phyloP scores from a whole-genome alignment of 2,797 vertebrate species.

The Ara ararauna region DNA sequence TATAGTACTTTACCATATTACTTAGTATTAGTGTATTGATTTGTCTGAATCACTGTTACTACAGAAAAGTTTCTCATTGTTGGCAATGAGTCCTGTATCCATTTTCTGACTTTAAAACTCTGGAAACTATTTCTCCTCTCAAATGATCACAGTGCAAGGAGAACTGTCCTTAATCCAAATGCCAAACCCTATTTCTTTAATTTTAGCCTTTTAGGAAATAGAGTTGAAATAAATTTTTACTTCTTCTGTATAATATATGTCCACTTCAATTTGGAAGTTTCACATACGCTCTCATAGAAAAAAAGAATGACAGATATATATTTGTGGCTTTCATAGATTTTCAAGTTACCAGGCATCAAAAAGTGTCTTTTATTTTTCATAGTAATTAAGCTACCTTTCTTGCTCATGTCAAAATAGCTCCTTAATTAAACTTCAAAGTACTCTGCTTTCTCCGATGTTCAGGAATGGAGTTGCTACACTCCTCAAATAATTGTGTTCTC shows the following conservation, averaged over 20 bases:
- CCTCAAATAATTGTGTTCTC: neutral
- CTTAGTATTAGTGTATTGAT: neutral
- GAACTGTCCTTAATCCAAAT: neutral
- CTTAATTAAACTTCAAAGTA: neutral
- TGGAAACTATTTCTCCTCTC: neutral
- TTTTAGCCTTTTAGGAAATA: neutral
- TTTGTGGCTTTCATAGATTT: neutral
- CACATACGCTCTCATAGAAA: neutral
- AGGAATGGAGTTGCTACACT: neutral
- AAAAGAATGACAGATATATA: neutral
- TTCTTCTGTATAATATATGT: neutral
- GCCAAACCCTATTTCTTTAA: neutral
- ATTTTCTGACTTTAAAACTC: neutral
- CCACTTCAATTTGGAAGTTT: neutral
- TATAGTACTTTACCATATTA: neutral
- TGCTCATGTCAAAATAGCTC: neutral
- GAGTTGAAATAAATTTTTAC: neutral
- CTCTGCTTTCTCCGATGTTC: neutral
- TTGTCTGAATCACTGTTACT: neutral
- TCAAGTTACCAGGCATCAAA: neutral
- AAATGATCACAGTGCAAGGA: neutral
- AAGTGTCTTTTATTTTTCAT: neutral
- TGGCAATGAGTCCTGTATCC: neutral
- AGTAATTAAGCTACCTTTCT: neutral
- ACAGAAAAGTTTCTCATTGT: neutral